Conservation (phyloP, 1,140 invertebrate genomes). For the Ericerus pela region DNA sequence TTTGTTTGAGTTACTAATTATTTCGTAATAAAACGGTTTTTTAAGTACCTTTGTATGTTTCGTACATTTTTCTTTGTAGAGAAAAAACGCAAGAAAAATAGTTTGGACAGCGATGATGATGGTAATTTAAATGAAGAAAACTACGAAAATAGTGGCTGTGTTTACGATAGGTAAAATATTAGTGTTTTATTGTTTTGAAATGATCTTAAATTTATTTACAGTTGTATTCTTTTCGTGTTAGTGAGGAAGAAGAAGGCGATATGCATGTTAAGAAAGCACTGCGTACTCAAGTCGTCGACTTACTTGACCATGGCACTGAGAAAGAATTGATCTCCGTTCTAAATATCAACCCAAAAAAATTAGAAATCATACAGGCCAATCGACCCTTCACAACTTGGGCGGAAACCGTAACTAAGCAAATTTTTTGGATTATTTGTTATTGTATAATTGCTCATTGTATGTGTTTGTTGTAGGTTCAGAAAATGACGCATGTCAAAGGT, state of each 20-base stretch:
- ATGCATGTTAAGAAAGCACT: conserved; percentile 47
- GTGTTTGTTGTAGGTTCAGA: conserved; percentile 37
- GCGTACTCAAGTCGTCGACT: conserved; percentile 57
- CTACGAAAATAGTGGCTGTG: conserved; percentile 7
- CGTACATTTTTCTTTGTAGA: conserved; percentile 2
- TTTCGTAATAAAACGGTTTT: neutral
- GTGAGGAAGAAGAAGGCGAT: conserved; percentile 50
- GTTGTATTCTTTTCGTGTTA: conserved; percentile 7
- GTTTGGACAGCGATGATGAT: conserved; percentile 10
- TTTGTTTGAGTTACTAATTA: neutral
- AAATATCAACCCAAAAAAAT: conserved; percentile 56
- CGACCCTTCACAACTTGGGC: conserved; percentile 56
- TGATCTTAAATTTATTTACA: neutral
- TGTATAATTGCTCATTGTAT: neutral
- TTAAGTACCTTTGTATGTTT: too few species aligned
- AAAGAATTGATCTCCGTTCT: conserved; percentile 49
- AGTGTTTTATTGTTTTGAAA: neutral
- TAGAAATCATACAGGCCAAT: conserved; percentile 44
- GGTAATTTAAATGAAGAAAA: conserved; percentile 10
- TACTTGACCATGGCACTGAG: conserved; percentile 48
- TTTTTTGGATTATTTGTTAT: neutral
- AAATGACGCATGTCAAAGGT: conserved; percentile 49
- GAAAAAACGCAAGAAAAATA: conserved; percentile 17
- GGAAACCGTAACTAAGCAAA: conserved; percentile 42
- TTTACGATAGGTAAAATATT: conserved; percentile 5